Evolutionary conservation across 2,113 vertebrate genomes (phyloP).

Genomic region (Pelusios castaneus): DNA sequence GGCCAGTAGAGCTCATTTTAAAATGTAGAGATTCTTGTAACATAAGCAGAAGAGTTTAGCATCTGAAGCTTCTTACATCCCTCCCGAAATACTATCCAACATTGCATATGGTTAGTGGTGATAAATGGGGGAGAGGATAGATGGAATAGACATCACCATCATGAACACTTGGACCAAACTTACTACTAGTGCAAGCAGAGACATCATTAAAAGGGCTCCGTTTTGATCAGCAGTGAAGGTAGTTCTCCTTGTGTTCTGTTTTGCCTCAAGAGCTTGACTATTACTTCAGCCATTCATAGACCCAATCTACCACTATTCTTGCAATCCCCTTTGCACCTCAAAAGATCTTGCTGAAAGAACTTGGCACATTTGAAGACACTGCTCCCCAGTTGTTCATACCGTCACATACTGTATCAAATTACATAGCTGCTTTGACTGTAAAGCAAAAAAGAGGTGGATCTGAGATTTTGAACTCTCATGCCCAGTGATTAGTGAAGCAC

Average conservation of each 20-base stretch:
- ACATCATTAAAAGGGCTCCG: not conserved
- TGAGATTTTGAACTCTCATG: not conserved
- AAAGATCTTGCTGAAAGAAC: not conserved
- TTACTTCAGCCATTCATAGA: not conserved
- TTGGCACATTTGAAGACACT: not conserved
- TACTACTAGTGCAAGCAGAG: not conserved
- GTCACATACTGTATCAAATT: not conserved
- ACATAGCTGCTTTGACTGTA: not conserved
- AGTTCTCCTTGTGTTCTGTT: not conserved
- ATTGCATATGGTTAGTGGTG: not conserved
- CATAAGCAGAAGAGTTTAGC: not conserved
- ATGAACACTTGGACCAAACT: not conserved
- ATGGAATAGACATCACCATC: not conserved
- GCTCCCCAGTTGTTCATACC: not conserved
- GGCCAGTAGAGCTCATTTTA: no score
- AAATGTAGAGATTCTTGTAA: not conserved
- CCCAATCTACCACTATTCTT: not conserved
- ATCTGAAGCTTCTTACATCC: not conserved
- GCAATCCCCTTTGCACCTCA: not conserved
- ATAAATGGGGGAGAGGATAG: not conserved
- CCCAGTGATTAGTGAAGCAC: not conserved
- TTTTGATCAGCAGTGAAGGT: not conserved
- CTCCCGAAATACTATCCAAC: not conserved
- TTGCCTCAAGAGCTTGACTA: not conserved
- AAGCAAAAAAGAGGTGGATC: not conserved